phyloP scores from a whole-genome alignment of 2,888 invertebrate species.

The Lepetodrilus schrolli region DNA sequence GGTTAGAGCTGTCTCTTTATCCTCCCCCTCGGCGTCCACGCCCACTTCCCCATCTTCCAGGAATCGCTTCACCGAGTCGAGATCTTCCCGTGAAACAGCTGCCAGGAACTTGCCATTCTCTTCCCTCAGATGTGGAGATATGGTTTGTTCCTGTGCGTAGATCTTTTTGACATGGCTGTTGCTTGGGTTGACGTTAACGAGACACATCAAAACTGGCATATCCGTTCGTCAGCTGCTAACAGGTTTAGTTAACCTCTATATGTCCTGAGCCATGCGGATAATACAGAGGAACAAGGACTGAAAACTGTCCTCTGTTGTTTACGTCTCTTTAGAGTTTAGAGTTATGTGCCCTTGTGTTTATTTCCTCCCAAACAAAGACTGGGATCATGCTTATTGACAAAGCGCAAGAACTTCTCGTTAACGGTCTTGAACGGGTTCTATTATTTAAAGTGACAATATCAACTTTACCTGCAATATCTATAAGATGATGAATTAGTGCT shows the following conservation, averaged over 20 bases:
- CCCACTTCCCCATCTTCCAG: background rate
- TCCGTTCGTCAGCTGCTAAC: background rate
- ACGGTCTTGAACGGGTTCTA: no score
- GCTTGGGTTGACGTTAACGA: background rate
- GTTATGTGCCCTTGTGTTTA: conserved; percentile 8
- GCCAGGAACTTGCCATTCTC: background rate
- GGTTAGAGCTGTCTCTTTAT: background rate
- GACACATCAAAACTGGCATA: background rate
- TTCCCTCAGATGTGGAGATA: background rate
- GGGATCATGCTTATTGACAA: background rate
- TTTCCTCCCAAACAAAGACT: no score
- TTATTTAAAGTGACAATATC: no score
- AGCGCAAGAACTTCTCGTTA: no score
- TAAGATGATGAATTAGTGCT: no score
- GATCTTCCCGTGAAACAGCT: background rate
- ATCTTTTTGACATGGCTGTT: background rate
- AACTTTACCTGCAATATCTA: no score
- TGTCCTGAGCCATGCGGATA: no score
- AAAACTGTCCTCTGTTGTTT: no score
- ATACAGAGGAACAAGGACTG: no score
- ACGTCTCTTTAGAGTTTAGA: background rate
- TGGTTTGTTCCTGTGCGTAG: background rate
- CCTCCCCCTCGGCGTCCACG: background rate
- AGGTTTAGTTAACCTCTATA: no score
- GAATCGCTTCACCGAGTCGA: background rate